These are phyloP conservation scores for Drosophila pallidifrons DNA, from an alignment of 1,140 invertebrate species.

Conservation along the genomic window DNA sequence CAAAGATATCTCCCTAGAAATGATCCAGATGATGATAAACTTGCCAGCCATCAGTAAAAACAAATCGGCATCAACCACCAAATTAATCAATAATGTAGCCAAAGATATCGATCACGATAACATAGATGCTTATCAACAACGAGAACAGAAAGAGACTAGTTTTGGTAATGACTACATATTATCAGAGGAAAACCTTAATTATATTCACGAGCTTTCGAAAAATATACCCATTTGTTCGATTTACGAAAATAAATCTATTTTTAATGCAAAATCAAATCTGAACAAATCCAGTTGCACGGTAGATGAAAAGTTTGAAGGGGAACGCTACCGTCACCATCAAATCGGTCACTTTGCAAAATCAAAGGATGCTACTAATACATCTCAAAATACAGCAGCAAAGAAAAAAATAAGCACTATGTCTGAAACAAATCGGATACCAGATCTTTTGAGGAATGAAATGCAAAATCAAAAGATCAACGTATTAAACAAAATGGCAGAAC, in stretches of 20 bases:
- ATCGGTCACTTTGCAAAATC: background rate
- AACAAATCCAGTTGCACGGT: conserved; percentile 38
- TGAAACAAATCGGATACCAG: conserved; percentile 52
- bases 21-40: conserved; percentile 33
- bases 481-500: background rate
- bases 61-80: background rate
- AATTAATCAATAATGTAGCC: background rate
- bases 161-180: conserved; percentile 52
- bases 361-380: background rate
- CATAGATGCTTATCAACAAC: background rate
- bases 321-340: conserved; percentile 32
- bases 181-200: conserved; percentile 79
- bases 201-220: conserved; percentile 81
- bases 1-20: conserved; percentile 30
- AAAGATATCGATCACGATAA: background rate
- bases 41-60: background rate
- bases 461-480: conserved; percentile 9
- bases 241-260: conserved; percentile 83
- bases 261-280: conserved; percentile 43
- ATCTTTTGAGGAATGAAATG: conserved; percentile 58
- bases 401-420: background rate
- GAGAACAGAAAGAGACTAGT: background rate
- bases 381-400: background rate
- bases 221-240: conserved; percentile 83
- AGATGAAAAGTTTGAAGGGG: conserved; percentile 67